These are phyloP conservation scores for Coreoperca whiteheadi DNA, from an alignment of 2,113 vertebrate species.

Conservation along the genomic window DNA sequence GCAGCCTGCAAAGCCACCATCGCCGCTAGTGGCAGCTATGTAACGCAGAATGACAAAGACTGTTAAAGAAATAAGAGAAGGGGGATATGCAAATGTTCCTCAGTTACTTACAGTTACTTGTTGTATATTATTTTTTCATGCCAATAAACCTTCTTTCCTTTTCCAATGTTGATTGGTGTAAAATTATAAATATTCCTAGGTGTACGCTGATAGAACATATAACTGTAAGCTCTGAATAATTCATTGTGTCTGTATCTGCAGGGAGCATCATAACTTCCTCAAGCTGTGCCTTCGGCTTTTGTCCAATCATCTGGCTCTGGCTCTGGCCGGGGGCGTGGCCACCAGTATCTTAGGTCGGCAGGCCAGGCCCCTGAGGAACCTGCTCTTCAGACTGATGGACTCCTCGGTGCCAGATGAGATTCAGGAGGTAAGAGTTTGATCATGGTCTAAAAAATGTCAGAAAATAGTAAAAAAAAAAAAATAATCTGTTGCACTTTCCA, in stretches of 20 bases:
- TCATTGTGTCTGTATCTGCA: constrained; percentile 60
- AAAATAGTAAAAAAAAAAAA: neutral
- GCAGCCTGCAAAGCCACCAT: neutral
- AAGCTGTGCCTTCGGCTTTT: constrained; percentile 95
- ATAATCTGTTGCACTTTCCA: too few species aligned
- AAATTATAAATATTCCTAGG: neutral
- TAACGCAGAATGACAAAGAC: too few species aligned
- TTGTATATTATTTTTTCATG: neutral
- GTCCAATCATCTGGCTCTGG: constrained; percentile 97
- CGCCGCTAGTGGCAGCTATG: too few species aligned
- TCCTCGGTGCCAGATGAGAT: constrained; percentile 98
- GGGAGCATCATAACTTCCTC: constrained; percentile 96
- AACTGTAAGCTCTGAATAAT: neutral
- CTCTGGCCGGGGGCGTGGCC: constrained; percentile 95
- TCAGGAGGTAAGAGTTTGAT: constrained; percentile 92
- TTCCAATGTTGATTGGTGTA: neutral
- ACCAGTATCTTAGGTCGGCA: constrained; percentile 97
- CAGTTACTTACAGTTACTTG: neutral
- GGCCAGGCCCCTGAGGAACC: constrained; percentile 94
- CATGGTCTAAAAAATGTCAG: neutral
- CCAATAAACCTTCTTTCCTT: neutral
- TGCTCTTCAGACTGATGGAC: constrained; percentile 97
- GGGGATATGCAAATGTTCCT: neutral
- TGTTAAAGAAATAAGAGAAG: neutral
- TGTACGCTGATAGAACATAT: neutral